Evolutionary conservation across 2,113 vertebrate genomes (phyloP).

Genomic region (Diadophis punctatus): DNA sequence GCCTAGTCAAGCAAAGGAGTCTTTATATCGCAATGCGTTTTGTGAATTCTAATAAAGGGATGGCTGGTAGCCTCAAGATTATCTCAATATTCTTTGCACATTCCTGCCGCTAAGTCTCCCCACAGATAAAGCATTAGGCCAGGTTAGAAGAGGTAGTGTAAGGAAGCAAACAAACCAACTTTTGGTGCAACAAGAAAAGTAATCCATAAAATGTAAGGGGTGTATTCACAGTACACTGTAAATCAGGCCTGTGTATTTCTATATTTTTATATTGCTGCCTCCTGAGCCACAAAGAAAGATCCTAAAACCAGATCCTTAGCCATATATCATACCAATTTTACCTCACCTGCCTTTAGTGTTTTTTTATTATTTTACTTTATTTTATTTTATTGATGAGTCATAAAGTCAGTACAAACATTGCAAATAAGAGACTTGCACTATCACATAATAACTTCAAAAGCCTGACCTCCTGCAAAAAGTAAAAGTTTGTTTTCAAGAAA

Average conservation of each 20-base stretch:
- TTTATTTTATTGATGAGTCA: slow-evolving; percentile 12
- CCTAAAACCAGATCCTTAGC: background rate
- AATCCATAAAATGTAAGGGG: background rate
- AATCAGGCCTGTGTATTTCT: background rate
- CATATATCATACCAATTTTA: background rate
- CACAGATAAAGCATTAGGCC: background rate
- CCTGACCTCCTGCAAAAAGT: background rate
- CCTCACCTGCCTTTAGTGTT: background rate
- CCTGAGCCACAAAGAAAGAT: background rate
- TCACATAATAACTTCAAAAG: background rate
- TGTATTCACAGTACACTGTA: background rate
- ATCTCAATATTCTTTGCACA: background rate
- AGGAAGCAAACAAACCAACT: background rate
- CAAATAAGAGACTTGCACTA: background rate
- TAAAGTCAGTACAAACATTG: background rate
- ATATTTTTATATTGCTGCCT: slow-evolving; percentile 3
- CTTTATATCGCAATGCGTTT: background rate
- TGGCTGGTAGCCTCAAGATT: background rate
- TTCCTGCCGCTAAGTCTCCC: background rate
- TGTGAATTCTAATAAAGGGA: background rate
- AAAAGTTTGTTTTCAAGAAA: background rate
- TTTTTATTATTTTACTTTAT: background rate
- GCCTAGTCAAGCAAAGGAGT: background rate
- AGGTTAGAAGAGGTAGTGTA: background rate
- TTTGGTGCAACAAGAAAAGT: background rate